Evolutionary conservation across 2,888 invertebrate species (phyloP).

Genomic region (Papilio demoleus): DNA sequence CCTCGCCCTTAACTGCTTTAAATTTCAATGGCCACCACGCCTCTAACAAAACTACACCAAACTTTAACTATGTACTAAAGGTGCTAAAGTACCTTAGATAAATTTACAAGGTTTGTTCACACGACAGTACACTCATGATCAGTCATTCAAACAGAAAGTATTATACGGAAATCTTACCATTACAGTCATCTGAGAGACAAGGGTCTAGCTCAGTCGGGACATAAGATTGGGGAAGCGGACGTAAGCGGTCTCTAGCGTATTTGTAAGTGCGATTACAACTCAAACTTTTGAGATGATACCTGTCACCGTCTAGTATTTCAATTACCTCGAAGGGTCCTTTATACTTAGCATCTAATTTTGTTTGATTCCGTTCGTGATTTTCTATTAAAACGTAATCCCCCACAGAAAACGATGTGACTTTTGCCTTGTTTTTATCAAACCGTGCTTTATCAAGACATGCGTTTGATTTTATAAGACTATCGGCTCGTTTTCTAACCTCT

Average conservation of each 20-base stretch:
- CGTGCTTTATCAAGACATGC: conserved; percentile 29
- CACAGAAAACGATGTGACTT: conserved; percentile 23
- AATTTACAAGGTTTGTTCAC: no score
- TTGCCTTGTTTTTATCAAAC: conserved; percentile 34
- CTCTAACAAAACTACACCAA: no score
- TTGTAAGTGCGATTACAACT: conserved; percentile 43
- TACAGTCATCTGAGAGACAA: no score
- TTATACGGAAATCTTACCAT: no score
- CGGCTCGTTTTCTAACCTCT: conserved; percentile 1
- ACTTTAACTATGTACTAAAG: no score
- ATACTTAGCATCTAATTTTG: conserved; percentile 34
- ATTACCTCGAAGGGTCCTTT: conserved; percentile 43
- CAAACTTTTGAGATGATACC: conserved; percentile 35
- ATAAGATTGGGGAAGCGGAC: conserved; percentile 27
- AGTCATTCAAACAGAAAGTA: no score
- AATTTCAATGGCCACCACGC: no score
- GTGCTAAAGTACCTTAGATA: no score
- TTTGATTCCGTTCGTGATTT: conserved; percentile 40
- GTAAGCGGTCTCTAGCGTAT: conserved; percentile 40
- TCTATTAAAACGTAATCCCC: conserved; percentile 35
- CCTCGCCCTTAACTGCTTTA: no score
- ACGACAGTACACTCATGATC: no score
- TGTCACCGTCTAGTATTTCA: conserved; percentile 40
- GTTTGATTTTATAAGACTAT: background rate
- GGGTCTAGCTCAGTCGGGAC: background rate